These are phyloP conservation scores for Drosophila formosana DNA, from an alignment of 2,888 invertebrate species.

Conservation along the genomic window DNA sequence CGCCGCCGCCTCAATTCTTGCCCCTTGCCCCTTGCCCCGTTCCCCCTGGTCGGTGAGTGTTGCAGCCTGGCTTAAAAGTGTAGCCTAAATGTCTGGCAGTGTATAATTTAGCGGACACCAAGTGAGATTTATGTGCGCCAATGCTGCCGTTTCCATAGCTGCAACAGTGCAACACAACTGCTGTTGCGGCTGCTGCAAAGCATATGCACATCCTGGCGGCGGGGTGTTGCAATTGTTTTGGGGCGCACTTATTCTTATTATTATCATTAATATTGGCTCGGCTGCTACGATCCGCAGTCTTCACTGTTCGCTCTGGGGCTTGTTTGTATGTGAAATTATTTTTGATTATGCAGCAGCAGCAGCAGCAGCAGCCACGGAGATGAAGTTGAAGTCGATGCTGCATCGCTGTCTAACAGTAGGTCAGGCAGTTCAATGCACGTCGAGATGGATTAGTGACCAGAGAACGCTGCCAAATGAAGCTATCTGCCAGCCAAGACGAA, in stretches of 20 bases:
- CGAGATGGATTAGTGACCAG: conserved; percentile 70
- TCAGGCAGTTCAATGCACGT: conserved; percentile 71
- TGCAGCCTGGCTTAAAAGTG: conserved; percentile 77
- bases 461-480: conserved; percentile 21
- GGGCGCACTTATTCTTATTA: conserved; percentile 81
- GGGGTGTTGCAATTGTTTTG: conserved; percentile 74
- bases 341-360: conserved; percentile 76
- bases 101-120: conserved; percentile 85
- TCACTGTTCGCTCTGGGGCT: conserved; percentile 68
- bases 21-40: conserved; percentile 27
- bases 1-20: conserved; percentile 29
- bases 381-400: neutral
- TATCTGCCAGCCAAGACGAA: conserved; percentile 19
- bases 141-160: conserved; percentile 67
- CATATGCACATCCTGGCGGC: conserved; percentile 46
- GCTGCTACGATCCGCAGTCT: conserved; percentile 47
- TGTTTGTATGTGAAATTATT: conserved; percentile 81
- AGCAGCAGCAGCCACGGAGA: conserved; percentile 17
- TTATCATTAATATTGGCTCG: conserved; percentile 75
- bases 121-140: conserved; percentile 85
- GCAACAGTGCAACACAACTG: conserved; percentile 44
- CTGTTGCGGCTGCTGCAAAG: neutral
- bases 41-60: neutral
- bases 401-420: conserved; percentile 67
- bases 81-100: conserved; percentile 84